Conservation (phyloP, 2,888 invertebrate genomes). For the Ptychoptera contaminata region DNA sequence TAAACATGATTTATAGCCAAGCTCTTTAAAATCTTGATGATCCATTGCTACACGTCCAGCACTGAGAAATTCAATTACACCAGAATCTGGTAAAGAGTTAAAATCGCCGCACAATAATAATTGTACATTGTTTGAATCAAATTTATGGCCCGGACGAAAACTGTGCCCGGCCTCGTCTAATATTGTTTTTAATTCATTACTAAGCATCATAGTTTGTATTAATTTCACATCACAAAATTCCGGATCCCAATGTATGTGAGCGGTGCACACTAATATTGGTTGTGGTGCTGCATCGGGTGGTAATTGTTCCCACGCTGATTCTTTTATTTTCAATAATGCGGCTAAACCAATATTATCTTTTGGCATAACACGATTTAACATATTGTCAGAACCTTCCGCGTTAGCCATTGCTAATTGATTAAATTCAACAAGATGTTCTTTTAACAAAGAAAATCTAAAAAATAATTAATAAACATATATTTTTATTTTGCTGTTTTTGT, state of each 20-base stretch:
- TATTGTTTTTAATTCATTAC: slow-evolving; percentile 80
- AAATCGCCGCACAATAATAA: slow-evolving; percentile 93
- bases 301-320: slow-evolving; percentile 81
- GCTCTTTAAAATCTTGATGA: slow-evolving; percentile 92
- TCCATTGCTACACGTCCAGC: slow-evolving; percentile 79
- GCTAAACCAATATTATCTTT: slow-evolving; percentile 98
- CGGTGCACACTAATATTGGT: slow-evolving; percentile 89
- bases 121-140: slow-evolving; percentile 69
- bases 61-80: slow-evolving; percentile 90
- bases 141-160: slow-evolving; percentile 54
- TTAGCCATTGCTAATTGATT: slow-evolving; percentile 98
- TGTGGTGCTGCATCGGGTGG: slow-evolving; percentile 64
- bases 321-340: slow-evolving; percentile 86
- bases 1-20: slow-evolving; percentile 81
- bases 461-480: slow-evolving; percentile 5
- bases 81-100: slow-evolving; percentile 95
- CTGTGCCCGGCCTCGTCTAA: slow-evolving; percentile 73
- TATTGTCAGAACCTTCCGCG: slow-evolving; percentile 94
- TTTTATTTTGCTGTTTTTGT: neutral
- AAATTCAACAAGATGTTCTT: slow-evolving; percentile 95
- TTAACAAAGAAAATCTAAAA: slow-evolving; percentile 79
- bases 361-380: slow-evolving; percentile 97
- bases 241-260: slow-evolving; percentile 99
- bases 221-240: slow-evolving; percentile 99
- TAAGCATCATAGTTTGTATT: slow-evolving; percentile 98